A percentile compares a stretch with the other conserved stretches of the same genome.
These are phyloP conservation scores for Lissocephala sabroskyi DNA, from an alignment of 2,888 invertebrate species.

Conservation along the genomic window DNA sequence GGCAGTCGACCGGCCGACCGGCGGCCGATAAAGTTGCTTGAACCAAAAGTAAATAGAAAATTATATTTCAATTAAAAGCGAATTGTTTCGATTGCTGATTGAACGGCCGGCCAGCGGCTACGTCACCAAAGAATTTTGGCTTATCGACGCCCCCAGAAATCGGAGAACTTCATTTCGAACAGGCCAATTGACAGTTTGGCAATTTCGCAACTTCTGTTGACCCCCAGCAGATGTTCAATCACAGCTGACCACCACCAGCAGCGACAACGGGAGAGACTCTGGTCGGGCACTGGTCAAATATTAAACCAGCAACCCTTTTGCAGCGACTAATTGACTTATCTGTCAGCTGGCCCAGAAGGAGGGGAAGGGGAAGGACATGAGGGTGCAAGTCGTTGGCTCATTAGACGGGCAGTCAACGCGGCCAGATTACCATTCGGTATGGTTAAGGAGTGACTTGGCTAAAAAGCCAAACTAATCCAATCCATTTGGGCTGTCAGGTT, in stretches of 20 bases:
- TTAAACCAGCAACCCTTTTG: too few species aligned
- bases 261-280: constrained; percentile 16
- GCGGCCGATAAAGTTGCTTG: constrained; percentile 48
- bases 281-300: too few species aligned
- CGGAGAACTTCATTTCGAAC: too few species aligned
- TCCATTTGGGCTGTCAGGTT: constrained; percentile 70
- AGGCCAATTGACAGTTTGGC: constrained; percentile 2
- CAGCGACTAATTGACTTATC: constrained; percentile 48
- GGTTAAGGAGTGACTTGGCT: constrained; percentile 69
- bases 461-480: constrained; percentile 66
- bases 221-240: constrained; percentile 35
- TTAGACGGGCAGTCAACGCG: constrained; percentile 44
- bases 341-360: constrained; percentile 1
- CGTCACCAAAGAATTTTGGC: neutral
- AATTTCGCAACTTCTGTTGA: constrained; percentile 32
- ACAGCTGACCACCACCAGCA: constrained; percentile 34
- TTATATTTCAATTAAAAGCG: constrained; percentile 63
- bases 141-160: too few species aligned
- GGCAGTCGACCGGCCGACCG: constrained; percentile 10
- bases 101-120: constrained; percentile 19
- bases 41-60: constrained; percentile 61
- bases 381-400: constrained; percentile 29
- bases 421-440: constrained; percentile 19
- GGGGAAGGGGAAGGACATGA: neutral
- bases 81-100: constrained; percentile 61